Evolutionary conservation across 2,888 invertebrate species (phyloP).

Genomic region (Sympetrum striolatum): DNA sequence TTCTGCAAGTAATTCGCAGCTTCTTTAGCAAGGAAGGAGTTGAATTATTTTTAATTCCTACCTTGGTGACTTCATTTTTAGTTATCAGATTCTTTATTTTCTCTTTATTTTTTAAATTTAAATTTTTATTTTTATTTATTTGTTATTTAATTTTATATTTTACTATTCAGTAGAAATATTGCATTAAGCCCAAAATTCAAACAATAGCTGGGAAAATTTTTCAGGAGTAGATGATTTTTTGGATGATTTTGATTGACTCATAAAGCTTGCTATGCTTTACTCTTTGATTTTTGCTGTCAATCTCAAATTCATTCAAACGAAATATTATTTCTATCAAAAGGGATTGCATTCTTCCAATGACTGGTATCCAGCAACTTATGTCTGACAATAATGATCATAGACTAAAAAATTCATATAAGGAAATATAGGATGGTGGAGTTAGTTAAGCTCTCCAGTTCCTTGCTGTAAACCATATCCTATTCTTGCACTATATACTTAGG

Average conservation of each 20-base stretch:
- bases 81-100: no score
- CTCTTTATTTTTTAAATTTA: no score
- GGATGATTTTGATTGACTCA: background rate
- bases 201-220: background rate
- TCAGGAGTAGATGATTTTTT: background rate
- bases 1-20: no score
- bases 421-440: background rate
- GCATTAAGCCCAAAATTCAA: background rate
- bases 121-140: background rate
- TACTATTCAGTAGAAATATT: background rate
- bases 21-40: no score
- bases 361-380: constrained; percentile 8
- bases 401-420: constrained; percentile 14
- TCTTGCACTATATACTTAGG: constrained; percentile 13
- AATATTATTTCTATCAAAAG: background rate
- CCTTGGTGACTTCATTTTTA: no score
- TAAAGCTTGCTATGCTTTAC: background rate
- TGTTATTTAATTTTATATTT: background rate
- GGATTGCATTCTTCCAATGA: constrained; percentile 6
- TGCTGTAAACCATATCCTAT: constrained; percentile 28
- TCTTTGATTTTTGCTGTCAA: background rate
- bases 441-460: constrained; percentile 31
- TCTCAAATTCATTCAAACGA: background rate
- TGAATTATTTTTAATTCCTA: no score
- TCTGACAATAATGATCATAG: constrained; percentile 34